Conservation (phyloP, 2,888 invertebrate genomes). For the Ommatoiulus sabulosus region DNA sequence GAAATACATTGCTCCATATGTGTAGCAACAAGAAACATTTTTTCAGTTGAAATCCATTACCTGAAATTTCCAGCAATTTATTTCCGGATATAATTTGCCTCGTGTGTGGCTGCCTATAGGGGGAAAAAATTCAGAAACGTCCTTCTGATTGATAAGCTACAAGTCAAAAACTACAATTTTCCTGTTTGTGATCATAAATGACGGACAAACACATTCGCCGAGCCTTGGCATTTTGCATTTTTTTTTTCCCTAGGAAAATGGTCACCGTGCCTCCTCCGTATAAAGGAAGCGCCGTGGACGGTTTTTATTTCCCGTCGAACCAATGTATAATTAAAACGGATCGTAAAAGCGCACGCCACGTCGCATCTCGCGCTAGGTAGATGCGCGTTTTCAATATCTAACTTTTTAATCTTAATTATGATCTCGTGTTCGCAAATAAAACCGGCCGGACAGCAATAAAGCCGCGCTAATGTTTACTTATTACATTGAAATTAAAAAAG, state of each 20-base stretch:
- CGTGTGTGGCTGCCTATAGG: too few species aligned
- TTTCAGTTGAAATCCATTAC: too few species aligned
- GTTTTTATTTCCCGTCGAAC: slow-evolving; percentile 39
- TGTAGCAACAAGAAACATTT: too few species aligned
- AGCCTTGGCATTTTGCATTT: background rate
- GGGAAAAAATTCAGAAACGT: too few species aligned
- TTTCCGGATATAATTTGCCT: too few species aligned
- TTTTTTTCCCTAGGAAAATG: background rate
- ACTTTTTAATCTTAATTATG: slow-evolving; percentile 43
- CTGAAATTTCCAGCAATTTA: too few species aligned
- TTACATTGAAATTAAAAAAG: slow-evolving; percentile 43
- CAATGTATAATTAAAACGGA: slow-evolving; percentile 40
- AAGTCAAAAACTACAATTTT: too few species aligned
- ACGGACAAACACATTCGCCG: too few species aligned
- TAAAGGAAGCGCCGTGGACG: background rate
- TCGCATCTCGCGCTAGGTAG: slow-evolving; percentile 14
- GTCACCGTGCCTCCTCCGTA: slow-evolving; percentile 19
- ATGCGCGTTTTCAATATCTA: slow-evolving; percentile 39
- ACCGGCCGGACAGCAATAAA: slow-evolving; percentile 40
- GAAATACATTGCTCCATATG: too few species aligned
- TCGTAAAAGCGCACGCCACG: slow-evolving; percentile 33
- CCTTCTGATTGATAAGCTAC: too few species aligned
- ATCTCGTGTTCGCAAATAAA: slow-evolving; percentile 39
- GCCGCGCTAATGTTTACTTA: slow-evolving; percentile 40
- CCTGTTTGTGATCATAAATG: too few species aligned